phyloP scores from a whole-genome alignment of 1,140 invertebrate species.

The Drosophila tsacasi region DNA sequence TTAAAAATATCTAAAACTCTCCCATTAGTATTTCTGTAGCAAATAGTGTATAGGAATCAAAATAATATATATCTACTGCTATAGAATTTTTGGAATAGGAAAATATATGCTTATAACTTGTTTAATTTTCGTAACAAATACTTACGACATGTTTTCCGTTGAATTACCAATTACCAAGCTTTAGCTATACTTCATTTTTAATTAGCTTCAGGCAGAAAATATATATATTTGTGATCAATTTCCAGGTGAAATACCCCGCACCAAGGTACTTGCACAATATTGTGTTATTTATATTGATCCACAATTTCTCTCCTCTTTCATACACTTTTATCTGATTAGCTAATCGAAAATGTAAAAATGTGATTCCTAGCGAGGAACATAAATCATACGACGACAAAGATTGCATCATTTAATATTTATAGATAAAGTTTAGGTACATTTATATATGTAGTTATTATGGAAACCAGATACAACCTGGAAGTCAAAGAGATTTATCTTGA shows the following conservation, averaged over 20 bases:
- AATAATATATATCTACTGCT: background rate
- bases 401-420: constrained; percentile 28
- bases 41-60: background rate
- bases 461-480: background rate
- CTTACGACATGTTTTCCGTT: background rate
- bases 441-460: background rate
- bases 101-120: background rate
- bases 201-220: background rate
- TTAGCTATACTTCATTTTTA: background rate
- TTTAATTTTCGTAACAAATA: background rate
- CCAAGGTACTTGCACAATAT: background rate
- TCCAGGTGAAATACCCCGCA: background rate
- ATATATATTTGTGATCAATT: background rate
- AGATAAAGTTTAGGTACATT: background rate
- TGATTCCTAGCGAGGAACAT: constrained; percentile 10
- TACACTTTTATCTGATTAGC: constrained; percentile 2
- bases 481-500: background rate
- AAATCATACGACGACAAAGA: constrained; percentile 4
- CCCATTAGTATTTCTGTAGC: background rate
- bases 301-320: background rate
- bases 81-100: background rate
- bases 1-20: background rate
- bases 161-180: background rate
- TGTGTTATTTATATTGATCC: background rate
- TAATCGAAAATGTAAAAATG: constrained; percentile 22